Conservation (phyloP, 2,113 vertebrate species). For the Tachysurus vachellii region DNA sequence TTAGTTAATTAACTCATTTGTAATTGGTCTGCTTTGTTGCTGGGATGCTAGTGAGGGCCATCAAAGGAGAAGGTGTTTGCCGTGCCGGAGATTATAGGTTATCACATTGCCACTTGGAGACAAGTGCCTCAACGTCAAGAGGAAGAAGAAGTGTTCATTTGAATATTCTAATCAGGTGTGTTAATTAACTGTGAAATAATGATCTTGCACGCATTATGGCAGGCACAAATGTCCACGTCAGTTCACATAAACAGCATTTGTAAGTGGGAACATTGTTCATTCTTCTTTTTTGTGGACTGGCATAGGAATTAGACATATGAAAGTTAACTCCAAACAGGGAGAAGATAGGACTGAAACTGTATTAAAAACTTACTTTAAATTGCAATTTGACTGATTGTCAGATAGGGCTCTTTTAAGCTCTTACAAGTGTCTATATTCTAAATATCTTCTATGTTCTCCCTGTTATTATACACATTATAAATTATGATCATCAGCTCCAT, state of each 20-base stretch:
- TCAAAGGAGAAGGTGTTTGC: conserved; percentile 98
- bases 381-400: background rate
- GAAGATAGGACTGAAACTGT: background rate
- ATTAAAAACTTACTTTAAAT: background rate
- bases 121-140: conserved; percentile 66
- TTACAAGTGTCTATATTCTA: background rate
- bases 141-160: conserved; percentile 73
- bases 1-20: conserved; percentile 99
- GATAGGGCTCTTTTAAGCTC: background rate
- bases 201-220: conserved; percentile 68
- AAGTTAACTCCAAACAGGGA: background rate
- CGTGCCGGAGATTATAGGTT: conserved; percentile 83
- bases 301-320: background rate
- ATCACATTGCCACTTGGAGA: conserved; percentile 83
- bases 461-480: background rate
- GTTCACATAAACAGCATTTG: conserved; percentile 62
- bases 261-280: conserved; percentile 39
- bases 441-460: background rate
- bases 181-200: conserved; percentile 81
- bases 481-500: background rate
- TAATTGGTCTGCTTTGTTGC: conserved; percentile 99
- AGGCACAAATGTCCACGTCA: conserved; percentile 68
- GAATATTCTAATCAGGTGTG: conserved; percentile 82
- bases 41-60: conserved; percentile 94
- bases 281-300: background rate